Evolutionary conservation across 2,888 invertebrate genomes (phyloP).

Genomic region (Zaprionus obscuricornis): DNA sequence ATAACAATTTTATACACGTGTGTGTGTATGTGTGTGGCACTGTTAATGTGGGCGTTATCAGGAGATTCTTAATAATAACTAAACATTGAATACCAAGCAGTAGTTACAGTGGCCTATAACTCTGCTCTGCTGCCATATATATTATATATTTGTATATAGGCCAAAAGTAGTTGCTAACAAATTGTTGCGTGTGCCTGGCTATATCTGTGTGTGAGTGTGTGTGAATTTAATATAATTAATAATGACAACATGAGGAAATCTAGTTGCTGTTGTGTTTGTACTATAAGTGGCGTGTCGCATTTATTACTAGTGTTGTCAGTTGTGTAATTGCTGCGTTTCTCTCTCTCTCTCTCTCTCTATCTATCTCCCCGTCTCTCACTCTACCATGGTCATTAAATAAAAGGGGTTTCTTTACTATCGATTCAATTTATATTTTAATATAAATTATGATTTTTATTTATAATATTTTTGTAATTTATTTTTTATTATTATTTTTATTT

Average conservation of each 20-base stretch:
- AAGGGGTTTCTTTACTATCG: too few relatives aligned
- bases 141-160: constrained; percentile 9
- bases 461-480: too few relatives aligned
- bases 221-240: constrained; percentile 69
- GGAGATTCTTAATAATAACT: constrained; percentile 42
- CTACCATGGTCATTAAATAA: too few relatives aligned
- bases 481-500: too few relatives aligned
- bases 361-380: too few relatives aligned
- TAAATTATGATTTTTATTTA: too few relatives aligned
- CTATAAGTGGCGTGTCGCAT: constrained; percentile 27
- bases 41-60: constrained; percentile 61
- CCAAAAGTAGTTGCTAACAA: constrained; percentile 36
- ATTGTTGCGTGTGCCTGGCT: constrained; percentile 33
- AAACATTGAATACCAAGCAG: too few relatives aligned
- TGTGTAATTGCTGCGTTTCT: constrained; percentile 50
- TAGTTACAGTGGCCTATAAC: neutral
- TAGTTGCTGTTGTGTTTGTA: neutral
- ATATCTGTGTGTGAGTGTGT: constrained; percentile 8
- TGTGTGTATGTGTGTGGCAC: constrained; percentile 24
- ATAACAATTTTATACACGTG: neutral
- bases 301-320: constrained; percentile 44
- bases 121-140: constrained; percentile 9
- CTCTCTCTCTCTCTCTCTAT: neutral
- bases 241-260: constrained; percentile 61
- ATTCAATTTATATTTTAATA: too few relatives aligned